These are phyloP conservation scores for Pituophis catenifer DNA, from an alignment of 2,113 vertebrate genomes.

Conservation along the genomic window DNA sequence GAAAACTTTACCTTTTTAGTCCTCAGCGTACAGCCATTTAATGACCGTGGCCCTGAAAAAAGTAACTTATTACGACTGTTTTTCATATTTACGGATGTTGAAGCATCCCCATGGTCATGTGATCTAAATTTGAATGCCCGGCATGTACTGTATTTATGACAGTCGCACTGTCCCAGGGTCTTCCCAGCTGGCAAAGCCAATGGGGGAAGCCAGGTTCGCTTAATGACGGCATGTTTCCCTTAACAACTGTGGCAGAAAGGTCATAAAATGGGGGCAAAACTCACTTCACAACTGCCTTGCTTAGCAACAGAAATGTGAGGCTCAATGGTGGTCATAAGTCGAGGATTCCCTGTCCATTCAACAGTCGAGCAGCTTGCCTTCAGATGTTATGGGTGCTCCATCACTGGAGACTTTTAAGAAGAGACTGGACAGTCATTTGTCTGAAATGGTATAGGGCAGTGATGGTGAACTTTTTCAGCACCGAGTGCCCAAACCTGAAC, in stretches of 20 bases:
- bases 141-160: no score
- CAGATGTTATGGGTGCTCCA: no score
- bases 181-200: background rate
- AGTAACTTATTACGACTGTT: background rate
- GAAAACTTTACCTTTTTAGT: background rate
- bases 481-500: no score
- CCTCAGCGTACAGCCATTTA: background rate
- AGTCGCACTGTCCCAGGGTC: background rate
- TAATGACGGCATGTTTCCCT: background rate
- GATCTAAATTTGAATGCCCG: background rate
- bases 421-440: no score
- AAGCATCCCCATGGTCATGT: background rate
- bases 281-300: background rate
- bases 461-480: no score
- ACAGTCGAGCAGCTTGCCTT: no score
- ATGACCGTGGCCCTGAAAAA: background rate
- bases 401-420: no score
- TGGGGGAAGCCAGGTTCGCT: background rate
- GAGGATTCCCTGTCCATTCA: background rate
- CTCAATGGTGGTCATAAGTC: background rate
- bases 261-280: background rate
- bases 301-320: background rate
- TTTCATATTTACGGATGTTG: background rate
- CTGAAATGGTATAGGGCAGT: no score
- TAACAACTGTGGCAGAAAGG: background rate